Evolutionary conservation across 2,888 invertebrate genomes (phyloP), one percentile per base, ranked within the genome.

Genomic region (Hartigia nigra): DNA sequence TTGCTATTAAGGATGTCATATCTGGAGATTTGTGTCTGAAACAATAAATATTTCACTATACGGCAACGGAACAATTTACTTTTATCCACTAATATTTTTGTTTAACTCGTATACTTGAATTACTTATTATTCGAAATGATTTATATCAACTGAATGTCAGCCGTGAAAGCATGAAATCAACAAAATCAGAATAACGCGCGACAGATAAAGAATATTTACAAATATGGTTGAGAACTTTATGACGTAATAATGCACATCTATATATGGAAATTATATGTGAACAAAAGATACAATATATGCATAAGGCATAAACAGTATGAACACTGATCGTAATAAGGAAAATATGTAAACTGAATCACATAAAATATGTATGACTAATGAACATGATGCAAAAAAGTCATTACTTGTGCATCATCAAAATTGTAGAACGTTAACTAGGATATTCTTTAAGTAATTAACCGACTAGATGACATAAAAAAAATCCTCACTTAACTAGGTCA

Each of bases 1-100:
- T 84, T 1, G 76, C 39, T 34, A 35, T 55, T 9, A 86, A 35
- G 31, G 82, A 34, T 76, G 81, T 85, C 72, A 80, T 77, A n/a
- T 86, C 83, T 0, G 82, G 81, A 12, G 81, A 81, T 78, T 82
- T 83, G 32, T 78, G 79, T 74, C 86, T 87, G 76, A 31, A 86
- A 85, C 69, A n/a, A 23, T 39, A 32, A 12, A 74, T 12, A 34
- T 31, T 37, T 11, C 0, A 39, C 32, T 77, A 70, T 70, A 70
- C 76, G n/a, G 55, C 55, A 23, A 55, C 55, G 23, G 23, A 9
- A 55, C 55, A 23, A 55, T 55, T 55, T 9, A 23, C 9, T 55
- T 14, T 55, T 23, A 23, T 9, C 55, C 23, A 55, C 2, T 55
- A 39, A 39, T 39, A 1, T 23, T 55, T 55, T 9, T 23, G 2